Evolutionary conservation across 2,797 vertebrate genomes (phyloP), one percentile per base, ranked within the genome.

Genomic region (Urophycis tenuis): DNA sequence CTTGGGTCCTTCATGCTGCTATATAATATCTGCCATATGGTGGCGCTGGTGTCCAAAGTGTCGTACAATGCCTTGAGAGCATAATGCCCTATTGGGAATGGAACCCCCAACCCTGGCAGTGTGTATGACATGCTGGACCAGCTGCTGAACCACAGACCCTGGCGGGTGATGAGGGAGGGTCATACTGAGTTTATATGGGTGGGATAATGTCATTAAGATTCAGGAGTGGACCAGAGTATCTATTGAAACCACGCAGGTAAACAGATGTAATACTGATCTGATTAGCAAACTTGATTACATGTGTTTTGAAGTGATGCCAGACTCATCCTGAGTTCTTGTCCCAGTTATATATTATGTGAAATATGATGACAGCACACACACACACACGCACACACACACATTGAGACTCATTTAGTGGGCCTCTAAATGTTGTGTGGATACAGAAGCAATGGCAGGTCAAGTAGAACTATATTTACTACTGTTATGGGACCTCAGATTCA

Each of bases 391-490:
- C 53, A 8, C 30, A 0, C 17, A n/a, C 17, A 36, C 80, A 3
- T 73, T 14, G 4, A 39, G 1, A 32, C 72, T 72, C 79, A 76
- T 74, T 64, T 70, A 53, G 45, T 76, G 31, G 15, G 75, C 75
- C 81, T 72, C 5, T 30, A 84, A 85, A 81, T 83, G 78, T 85
- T 83, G 73, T 73, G 39, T 17, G 81, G 79, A 79, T 81, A 74
- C 49, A 70, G 30, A 83, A 30, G 78, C 74, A 75, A 74, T 67
- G 74, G 25, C 36, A 76, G 82, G 75, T 85, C 80, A 85, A 80
- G 80, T 79, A 64, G 71, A 75, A 72, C 79, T 89, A 87, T 89
- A 85, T 89, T 88, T 89, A 90, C 80, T 31, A 87, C 77, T 86
- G 85, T 86, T 87, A 80, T 85, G 74, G 79, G 82, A 79, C 74